A percentile compares a stretch with the other conserved stretches of the same genome.
These are phyloP conservation scores for Anseranas semipalmata DNA, from an alignment of 2,113 vertebrate species.

Conservation along the genomic window DNA sequence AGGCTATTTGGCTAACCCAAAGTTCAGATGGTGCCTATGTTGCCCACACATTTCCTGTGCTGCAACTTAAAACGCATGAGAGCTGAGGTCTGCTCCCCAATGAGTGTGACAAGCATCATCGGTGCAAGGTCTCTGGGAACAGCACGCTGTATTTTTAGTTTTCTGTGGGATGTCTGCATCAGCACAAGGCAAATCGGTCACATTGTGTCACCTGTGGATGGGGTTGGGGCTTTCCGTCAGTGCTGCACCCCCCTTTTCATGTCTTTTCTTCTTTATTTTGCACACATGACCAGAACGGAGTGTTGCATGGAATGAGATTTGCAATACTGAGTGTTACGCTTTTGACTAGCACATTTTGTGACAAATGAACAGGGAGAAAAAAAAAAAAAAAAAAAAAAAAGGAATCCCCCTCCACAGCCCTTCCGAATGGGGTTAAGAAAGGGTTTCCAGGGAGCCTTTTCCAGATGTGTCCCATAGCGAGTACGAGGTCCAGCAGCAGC, in stretches of 20 bases:
- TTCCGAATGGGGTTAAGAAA: background rate
- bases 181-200: background rate
- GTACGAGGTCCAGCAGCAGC: background rate
- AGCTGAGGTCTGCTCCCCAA: background rate
- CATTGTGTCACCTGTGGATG: too few species aligned
- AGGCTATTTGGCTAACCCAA: too few species aligned
- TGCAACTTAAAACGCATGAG: fast-evolving
- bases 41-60: background rate
- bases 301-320: background rate
- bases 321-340: background rate
- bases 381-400: too few species aligned
- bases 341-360: background rate
- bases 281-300: background rate
- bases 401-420: background rate
- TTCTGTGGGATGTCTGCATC: background rate
- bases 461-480: background rate
- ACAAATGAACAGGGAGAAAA: background rate
- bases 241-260: fast-evolving
- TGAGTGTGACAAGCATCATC: fast-evolving
- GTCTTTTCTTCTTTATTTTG: background rate
- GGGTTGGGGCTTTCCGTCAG: background rate
- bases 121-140: background rate
- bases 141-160: background rate
- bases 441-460: background rate
- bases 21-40: background rate